phyloP scores from a whole-genome alignment of 1,140 invertebrate genomes.

The Parapsyche elsis region DNA sequence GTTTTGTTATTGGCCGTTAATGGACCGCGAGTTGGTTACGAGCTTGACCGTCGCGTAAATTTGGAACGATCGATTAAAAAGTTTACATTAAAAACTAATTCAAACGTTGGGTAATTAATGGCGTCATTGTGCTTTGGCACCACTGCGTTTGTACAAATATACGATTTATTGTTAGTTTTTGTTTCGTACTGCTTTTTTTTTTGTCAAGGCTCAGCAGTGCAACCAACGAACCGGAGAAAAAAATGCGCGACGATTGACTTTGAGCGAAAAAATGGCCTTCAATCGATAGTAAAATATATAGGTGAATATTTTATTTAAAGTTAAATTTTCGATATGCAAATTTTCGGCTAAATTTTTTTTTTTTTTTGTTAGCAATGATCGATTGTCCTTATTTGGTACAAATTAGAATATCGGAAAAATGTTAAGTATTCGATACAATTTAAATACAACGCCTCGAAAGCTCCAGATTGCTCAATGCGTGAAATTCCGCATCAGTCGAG shows the following conservation, averaged over 20 bases:
- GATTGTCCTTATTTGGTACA: too few species aligned
- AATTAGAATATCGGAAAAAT: neutral
- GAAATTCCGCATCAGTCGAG: slow-evolving; percentile 16
- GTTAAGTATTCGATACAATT: neutral
- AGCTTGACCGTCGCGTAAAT: neutral
- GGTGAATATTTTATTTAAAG: too few species aligned
- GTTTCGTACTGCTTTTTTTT: neutral
- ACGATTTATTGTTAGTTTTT: too few species aligned
- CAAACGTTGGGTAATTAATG: slow-evolving; percentile 16
- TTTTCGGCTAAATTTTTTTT: too few species aligned
- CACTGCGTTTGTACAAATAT: neutral
- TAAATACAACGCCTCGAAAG: neutral
- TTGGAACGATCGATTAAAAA: neutral
- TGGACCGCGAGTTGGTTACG: neutral
- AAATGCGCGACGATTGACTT: slow-evolving; percentile 7
- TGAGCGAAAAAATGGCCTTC: neutral
- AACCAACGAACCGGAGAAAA: slow-evolving; percentile 4
- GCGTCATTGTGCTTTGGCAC: neutral
- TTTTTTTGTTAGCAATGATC: too few species aligned
- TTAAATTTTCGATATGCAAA: too few species aligned
- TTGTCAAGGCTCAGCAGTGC: slow-evolving; percentile 9
- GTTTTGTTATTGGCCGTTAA: neutral
- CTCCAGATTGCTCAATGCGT: slow-evolving; percentile 3
- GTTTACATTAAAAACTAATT: slow-evolving; percentile 21
- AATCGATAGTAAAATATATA: slow-evolving; percentile 8